Evolutionary conservation across 2,888 invertebrate species (phyloP).

Genomic region (Megaustenia siamemsis): DNA sequence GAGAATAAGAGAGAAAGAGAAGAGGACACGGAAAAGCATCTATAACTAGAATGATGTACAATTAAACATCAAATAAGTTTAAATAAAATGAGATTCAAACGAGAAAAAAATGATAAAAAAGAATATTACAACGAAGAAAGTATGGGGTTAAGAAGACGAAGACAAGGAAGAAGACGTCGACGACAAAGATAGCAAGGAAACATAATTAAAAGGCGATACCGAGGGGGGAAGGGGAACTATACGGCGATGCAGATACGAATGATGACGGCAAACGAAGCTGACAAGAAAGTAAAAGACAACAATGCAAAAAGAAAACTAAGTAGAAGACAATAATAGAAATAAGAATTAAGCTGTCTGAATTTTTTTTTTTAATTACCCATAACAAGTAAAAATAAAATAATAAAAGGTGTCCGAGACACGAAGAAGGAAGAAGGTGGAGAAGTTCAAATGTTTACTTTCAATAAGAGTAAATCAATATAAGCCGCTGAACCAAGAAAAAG

Average conservation of each 20-base stretch:
- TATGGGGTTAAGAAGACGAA: not conserved
- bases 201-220: not conserved
- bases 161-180: not conserved
- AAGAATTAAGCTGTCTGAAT: too few species aligned
- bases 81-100: too few species aligned
- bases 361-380: too few species aligned
- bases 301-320: not conserved
- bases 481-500: too few species aligned
- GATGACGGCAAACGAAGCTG: not conserved
- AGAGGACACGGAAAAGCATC: not conserved
- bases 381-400: not conserved
- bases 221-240: not conserved
- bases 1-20: constrained; percentile 33
- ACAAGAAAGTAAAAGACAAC: not conserved
- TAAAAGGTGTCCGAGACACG: not conserved
- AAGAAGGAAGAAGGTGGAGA: not conserved
- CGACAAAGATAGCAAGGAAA: not conserved
- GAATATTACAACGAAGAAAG: not conserved
- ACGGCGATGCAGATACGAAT: not conserved
- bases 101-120: too few species aligned
- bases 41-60: too few species aligned
- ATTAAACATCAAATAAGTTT: too few species aligned
- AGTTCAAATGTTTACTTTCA: too few species aligned
- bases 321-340: too few species aligned
- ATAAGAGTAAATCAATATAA: too few species aligned